A percentile compares a stretch with the other conserved stretches of the same genome.
phyloP scores from a whole-genome alignment of 2,113 vertebrate genomes.

The Gobius niger region DNA sequence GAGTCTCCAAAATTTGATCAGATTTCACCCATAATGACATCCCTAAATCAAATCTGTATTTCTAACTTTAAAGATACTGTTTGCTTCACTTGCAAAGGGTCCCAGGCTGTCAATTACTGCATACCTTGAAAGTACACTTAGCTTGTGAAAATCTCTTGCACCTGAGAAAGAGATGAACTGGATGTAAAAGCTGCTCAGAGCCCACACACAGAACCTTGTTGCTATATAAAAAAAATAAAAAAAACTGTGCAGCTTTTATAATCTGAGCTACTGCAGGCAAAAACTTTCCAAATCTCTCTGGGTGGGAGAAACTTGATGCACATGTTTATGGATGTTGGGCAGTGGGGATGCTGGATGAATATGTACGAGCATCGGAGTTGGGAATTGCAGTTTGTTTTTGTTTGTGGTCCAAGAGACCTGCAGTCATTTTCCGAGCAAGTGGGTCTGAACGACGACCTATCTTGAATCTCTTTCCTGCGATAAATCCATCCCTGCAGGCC shows the following conservation, averaged over 20 bases:
- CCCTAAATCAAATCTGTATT: slow-evolving; percentile 1
- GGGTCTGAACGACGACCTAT: not conserved
- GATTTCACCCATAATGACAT: slow-evolving; percentile 1
- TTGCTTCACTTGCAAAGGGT: not conserved
- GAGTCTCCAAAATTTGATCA: not conserved
- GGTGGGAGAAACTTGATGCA: slow-evolving; percentile 29
- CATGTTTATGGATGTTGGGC: slow-evolving; percentile 35
- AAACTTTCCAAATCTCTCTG: slow-evolving; percentile 60
- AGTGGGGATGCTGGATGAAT: slow-evolving; percentile 14
- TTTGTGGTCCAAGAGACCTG: not conserved
- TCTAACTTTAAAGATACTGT: not conserved
- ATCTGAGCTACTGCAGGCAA: slow-evolving; percentile 51
- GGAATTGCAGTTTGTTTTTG: not conserved
- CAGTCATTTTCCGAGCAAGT: slow-evolving; percentile 6
- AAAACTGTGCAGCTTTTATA: slow-evolving; percentile 58
- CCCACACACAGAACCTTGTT: not conserved
- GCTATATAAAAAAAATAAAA: not conserved
- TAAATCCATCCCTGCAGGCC: not conserved
- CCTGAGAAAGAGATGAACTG: not conserved
- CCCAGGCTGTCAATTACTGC: not conserved
- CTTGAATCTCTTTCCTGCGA: not conserved
- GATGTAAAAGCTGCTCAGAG: not conserved
- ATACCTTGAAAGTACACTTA: not conserved
- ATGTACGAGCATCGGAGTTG: slow-evolving; percentile 12
- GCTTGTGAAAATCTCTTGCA: slow-evolving; percentile 8